Evolutionary conservation across 2,888 invertebrate species (phyloP).

Genomic region (Hybos culiciformis): DNA sequence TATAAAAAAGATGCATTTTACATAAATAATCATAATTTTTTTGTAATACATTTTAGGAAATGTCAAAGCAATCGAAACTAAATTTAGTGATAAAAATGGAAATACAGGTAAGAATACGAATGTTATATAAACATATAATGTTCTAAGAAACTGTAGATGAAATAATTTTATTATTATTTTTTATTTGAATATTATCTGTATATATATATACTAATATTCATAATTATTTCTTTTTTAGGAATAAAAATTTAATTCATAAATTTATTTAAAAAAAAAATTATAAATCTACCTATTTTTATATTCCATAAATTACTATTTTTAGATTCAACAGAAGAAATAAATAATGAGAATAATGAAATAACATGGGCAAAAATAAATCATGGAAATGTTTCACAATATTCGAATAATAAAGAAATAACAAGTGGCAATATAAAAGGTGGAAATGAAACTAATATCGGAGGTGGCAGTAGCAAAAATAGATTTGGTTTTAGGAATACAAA

Average conservation of each 20-base stretch:
- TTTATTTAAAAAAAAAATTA: not conserved
- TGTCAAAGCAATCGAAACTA: slow-evolving; percentile 12
- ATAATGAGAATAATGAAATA: slow-evolving; percentile 12
- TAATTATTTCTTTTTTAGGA: not conserved
- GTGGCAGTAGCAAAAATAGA: slow-evolving; percentile 45
- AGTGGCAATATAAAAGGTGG: not conserved
- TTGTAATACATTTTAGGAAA: slow-evolving; percentile 6
- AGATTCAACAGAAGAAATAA: slow-evolving; percentile 6
- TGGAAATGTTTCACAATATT: slow-evolving; percentile 27
- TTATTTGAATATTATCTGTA: too few relatives aligned
- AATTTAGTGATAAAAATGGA: slow-evolving; percentile 31
- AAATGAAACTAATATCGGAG: slow-evolving; percentile 1
- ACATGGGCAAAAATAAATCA: slow-evolving; percentile 26
- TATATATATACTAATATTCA: too few relatives aligned
- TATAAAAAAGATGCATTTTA: too few relatives aligned
- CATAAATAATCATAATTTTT: slow-evolving; percentile 16
- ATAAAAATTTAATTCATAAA: not conserved
- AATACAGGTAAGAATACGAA: slow-evolving; percentile 27
- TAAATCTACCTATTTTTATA: not conserved
- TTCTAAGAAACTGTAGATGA: too few relatives aligned
- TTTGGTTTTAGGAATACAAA: slow-evolving; percentile 59
- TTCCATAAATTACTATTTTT: too few relatives aligned
- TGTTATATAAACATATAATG: not conserved
- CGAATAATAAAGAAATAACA: slow-evolving; percentile 6
- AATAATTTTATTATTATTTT: too few relatives aligned